These are phyloP conservation scores for Anolis carolinensis DNA, from an alignment of 2,113 vertebrate species.

Conservation along the genomic window DNA sequence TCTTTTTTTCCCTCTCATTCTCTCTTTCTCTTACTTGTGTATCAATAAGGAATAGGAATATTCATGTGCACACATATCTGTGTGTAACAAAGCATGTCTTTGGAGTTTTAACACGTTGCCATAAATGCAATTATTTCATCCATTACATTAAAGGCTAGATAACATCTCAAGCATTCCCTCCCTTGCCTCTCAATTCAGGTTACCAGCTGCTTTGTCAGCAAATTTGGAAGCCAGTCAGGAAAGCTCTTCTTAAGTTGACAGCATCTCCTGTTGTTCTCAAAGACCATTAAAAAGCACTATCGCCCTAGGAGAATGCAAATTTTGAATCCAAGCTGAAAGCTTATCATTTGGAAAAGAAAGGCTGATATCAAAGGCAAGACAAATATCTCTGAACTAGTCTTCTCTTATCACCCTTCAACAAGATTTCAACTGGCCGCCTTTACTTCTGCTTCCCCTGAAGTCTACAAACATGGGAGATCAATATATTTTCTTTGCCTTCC, in stretches of 20 bases:
- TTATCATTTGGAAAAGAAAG: constrained; percentile 59
- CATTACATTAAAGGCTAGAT: constrained; percentile 42
- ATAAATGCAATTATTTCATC: constrained; percentile 59
- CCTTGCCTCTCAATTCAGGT: constrained; percentile 23
- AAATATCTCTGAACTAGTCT: constrained; percentile 35
- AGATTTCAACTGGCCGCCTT: constrained; percentile 63
- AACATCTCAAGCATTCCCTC: constrained; percentile 31
- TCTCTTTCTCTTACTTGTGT: background rate
- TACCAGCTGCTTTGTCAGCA: constrained; percentile 29
- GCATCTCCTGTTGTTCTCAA: constrained; percentile 20
- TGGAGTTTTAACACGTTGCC: constrained; percentile 36
- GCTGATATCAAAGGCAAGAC: constrained; percentile 52
- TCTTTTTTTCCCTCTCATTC: too few relatives aligned
- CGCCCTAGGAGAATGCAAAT: constrained; percentile 24
- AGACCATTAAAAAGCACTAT: background rate
- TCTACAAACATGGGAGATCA: constrained; percentile 60
- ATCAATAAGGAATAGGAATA: constrained; percentile 15
- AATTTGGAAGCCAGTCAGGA: constrained; percentile 30
- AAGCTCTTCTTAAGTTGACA: constrained; percentile 18
- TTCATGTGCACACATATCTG: background rate
- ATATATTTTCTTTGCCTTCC: constrained; percentile 56
- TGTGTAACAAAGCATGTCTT: background rate
- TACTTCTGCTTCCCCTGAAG: constrained; percentile 71
- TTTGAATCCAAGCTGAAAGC: constrained; percentile 11
- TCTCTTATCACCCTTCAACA: constrained; percentile 73